Conservation (phyloP, 2,113 vertebrate genomes). For the Balaenoptera acutorostrata region DNA sequence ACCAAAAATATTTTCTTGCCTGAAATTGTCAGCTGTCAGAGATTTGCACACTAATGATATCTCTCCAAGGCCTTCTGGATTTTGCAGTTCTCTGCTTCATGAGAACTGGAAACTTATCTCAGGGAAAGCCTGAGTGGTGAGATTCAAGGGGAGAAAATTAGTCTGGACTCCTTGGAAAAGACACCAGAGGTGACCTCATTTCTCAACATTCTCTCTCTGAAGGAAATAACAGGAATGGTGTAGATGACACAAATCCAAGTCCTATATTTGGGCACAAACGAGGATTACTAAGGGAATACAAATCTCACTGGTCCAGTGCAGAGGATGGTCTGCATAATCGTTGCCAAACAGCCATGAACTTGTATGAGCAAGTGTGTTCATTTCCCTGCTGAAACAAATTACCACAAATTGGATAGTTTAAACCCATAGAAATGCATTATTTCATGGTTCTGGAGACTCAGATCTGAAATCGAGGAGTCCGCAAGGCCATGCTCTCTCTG, state of each 20-base stretch:
- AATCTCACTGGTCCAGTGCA: neutral
- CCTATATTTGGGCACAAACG: neutral
- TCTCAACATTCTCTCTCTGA: conserved; percentile 14
- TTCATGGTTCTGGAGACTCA: neutral
- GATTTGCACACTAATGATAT: neutral
- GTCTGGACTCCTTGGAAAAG: neutral
- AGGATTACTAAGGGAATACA: neutral
- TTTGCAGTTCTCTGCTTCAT: conserved; percentile 22
- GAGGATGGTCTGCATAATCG: neutral
- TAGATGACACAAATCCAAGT: neutral
- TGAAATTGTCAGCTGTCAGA: neutral
- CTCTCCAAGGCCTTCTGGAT: conserved; percentile 4
- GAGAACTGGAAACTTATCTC: neutral
- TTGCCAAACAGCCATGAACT: neutral
- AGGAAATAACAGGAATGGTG: neutral
- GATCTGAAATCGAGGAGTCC: neutral
- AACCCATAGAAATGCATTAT: neutral
- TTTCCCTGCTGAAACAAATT: neutral
- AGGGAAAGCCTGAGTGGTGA: neutral
- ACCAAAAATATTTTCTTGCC: conserved; percentile 33
- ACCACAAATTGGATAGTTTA: neutral
- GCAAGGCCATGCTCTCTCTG: neutral
- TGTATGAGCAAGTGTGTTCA: neutral
- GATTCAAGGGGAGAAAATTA: neutral
- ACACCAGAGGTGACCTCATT: neutral